Evolutionary conservation across 1,140 invertebrate genomes (phyloP).

Genomic region (Ridgeia piscesae): DNA sequence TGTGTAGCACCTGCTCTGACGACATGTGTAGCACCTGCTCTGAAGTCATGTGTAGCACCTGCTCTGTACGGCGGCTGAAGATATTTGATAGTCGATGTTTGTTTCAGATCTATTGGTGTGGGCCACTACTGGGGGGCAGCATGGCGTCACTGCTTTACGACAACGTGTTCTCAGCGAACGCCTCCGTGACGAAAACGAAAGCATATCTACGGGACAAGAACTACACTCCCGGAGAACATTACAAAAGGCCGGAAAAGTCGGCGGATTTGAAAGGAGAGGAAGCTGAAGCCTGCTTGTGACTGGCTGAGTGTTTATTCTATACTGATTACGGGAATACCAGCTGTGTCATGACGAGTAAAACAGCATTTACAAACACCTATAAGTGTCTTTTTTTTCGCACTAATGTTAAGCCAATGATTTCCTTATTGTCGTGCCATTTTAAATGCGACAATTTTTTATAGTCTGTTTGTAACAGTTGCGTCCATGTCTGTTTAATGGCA

Average conservation of each 20-base stretch:
- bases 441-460: too few species aligned
- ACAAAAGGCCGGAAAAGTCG: background rate
- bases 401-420: background rate
- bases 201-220: background rate
- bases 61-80: too few species aligned
- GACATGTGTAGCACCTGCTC: too few species aligned
- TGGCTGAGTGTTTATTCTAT: background rate
- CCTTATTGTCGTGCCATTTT: background rate
- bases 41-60: too few species aligned
- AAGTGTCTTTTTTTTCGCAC: background rate
- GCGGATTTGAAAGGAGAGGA: background rate
- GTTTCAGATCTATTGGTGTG: slow-evolving; percentile 83
- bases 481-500: too few species aligned
- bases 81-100: too few species aligned
- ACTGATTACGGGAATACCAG: background rate
- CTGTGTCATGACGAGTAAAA: background rate
- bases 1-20: too few species aligned
- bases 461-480: too few species aligned
- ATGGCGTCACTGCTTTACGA: slow-evolving; percentile 77
- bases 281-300: background rate
- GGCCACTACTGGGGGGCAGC: slow-evolving; percentile 75
- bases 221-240: background rate
- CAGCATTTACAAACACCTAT: background rate
- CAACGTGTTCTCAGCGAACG: slow-evolving; percentile 17
- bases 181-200: background rate